Base-by-base conservation (phyloP, 1,140 invertebrate genomes). In the Pararge aegeria region DNA sequence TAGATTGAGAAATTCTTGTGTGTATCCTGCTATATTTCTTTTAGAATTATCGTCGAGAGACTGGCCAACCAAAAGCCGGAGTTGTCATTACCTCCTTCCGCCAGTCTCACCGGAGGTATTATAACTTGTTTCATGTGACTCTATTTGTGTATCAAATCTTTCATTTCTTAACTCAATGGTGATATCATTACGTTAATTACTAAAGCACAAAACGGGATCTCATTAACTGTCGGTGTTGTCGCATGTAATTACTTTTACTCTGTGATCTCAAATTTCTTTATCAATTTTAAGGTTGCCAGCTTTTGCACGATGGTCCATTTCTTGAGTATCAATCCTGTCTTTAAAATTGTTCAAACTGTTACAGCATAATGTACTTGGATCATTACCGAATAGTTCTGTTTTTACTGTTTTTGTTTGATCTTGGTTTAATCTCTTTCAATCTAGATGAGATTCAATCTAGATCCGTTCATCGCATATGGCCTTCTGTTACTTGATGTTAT, bases 11-110 rank as follows among this genome's bases (percentile, higher is more conserved):
- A 46, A 12, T 21, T 5, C 12, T 20, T 20, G 2, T 46, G 21
- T 46, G 42, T 10, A 37, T 16, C 10, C 55, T n/a, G 16, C 44
- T 15, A 34, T 38, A 50, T 12, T 51, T 24, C 12, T 42, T 71
- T n/a, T 66, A 91, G 90, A 89, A 81, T 29, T 91, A 89, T 50
- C 84, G 90, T n/a, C 78, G 90, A 1, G 90, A 90, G 61, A 87
- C 87, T 10, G 86, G 83, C 53, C 89, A 90, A 61, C 82, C 90
- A 6, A 96, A 94, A 91, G 96, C 93, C 12, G 97, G 97, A 2
- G 96, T 97, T 6, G 96, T 98, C 9, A 96, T 98, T n/a, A 98
- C 97, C 0, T 97, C 96, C 20, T 97, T 96, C 70, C 90, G 97
- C 40, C 95, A 96, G 77, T 97, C 96, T 1, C 95, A 97, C 73